These are phyloP conservation scores for Pseudomyrmex gracilis DNA, from an alignment of 1,140 invertebrate genomes.

Conservation along the genomic window DNA sequence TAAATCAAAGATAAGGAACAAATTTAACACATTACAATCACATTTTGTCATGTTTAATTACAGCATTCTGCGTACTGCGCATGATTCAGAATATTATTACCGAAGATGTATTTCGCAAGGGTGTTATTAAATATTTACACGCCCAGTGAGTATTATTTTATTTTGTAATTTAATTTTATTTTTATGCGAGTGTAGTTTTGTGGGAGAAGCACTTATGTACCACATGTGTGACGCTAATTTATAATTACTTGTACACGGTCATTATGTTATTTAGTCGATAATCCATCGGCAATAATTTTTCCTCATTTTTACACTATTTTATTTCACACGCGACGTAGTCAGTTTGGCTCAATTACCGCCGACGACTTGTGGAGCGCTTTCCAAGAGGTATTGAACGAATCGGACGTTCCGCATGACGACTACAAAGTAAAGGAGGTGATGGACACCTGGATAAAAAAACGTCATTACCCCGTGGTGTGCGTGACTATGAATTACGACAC, in stretches of 20 bases:
- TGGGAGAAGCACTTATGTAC: too few species aligned
- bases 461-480: constrained; percentile 89
- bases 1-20: background rate
- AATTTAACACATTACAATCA: background rate
- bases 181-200: too few species aligned
- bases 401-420: constrained; percentile 75
- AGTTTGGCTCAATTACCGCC: too few species aligned
- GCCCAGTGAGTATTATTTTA: constrained; percentile 82
- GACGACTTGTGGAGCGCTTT: constrained; percentile 90
- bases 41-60: constrained; percentile 76
- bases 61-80: constrained; percentile 86
- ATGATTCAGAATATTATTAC: constrained; percentile 86
- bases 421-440: constrained; percentile 86
- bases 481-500: constrained; percentile 84
- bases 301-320: too few species aligned
- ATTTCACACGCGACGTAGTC: too few species aligned
- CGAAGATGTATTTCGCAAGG: constrained; percentile 83
- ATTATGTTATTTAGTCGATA: too few species aligned
- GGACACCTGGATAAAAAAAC: constrained; percentile 90
- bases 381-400: constrained; percentile 85
- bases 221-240: too few species aligned
- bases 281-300: too few species aligned
- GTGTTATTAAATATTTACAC: constrained; percentile 82
- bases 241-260: too few species aligned
- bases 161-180: background rate